phyloP scores from a whole-genome alignment of 2,113 vertebrate genomes.

The Rattus rattus region DNA sequence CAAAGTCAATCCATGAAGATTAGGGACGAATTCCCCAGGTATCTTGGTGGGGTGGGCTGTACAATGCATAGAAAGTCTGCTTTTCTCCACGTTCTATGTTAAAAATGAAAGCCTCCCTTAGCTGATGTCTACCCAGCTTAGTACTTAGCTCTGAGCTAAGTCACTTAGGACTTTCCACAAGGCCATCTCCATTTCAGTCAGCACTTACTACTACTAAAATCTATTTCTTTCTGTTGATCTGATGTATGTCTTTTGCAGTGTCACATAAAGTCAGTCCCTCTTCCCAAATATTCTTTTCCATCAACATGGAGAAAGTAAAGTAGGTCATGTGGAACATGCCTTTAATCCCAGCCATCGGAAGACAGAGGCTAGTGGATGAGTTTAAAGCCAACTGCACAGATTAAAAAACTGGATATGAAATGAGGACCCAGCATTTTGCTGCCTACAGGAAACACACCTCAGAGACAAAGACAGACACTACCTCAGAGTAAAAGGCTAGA shows the following conservation, averaged over 20 bases:
- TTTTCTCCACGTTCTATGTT: neutral
- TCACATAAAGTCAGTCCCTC: neutral
- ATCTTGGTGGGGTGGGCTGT: no score
- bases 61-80: neutral
- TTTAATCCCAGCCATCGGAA: neutral
- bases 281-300: neutral
- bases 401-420: no score
- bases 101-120: neutral
- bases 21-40: neutral
- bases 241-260: neutral
- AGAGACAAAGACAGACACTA: no score
- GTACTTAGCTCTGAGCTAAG: neutral
- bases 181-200: neutral
- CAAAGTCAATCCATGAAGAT: neutral
- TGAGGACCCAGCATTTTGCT: no score
- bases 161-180: neutral
- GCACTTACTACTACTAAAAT: neutral
- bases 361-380: no score
- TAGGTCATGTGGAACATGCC: neutral
- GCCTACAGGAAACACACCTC: no score
- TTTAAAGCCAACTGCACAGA: neutral
- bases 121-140: neutral
- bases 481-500: no score
- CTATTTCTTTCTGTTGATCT: neutral
- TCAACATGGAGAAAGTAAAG: neutral